These are phyloP conservation scores for Caenorhabditis brenneri DNA, from an alignment of 1,140 invertebrate species.

Conservation along the genomic window DNA sequence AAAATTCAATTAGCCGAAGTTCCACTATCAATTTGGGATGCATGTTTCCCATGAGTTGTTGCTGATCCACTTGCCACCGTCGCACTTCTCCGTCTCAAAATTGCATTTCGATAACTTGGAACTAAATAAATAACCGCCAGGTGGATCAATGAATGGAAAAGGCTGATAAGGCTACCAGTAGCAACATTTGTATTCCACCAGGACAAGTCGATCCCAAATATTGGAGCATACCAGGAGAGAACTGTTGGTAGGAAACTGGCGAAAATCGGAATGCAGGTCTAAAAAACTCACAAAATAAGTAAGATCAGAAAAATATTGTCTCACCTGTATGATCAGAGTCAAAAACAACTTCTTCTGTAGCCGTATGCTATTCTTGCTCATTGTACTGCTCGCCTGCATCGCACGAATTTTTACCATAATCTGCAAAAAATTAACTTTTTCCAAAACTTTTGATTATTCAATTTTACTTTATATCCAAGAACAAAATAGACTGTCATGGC, in stretches of 20 bases:
- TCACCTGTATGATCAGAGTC: background rate
- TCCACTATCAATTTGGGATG: background rate
- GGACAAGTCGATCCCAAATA: background rate
- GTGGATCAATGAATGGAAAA: constrained; percentile 13
- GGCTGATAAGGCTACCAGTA: background rate
- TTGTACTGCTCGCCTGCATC: background rate
- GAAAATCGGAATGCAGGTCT: constrained; percentile 4
- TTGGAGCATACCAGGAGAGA: background rate
- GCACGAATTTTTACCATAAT: background rate
- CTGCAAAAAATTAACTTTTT: background rate
- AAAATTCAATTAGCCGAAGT: background rate
- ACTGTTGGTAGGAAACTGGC: constrained; percentile 11
- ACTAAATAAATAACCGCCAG: too few relatives aligned
- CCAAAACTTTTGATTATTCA: too few relatives aligned
- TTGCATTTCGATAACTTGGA: too few relatives aligned
- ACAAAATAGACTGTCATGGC: background rate
- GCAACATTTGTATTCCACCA: constrained; percentile 29
- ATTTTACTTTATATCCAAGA: background rate
- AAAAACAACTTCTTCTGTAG: background rate
- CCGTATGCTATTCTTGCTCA: constrained; percentile 7
- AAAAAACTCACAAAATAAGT: background rate
- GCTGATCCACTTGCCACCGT: background rate
- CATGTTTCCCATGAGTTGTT: background rate
- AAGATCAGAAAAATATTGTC: background rate
- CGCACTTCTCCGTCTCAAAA: background rate